These are phyloP conservation scores for Oenanthe oenanthe DNA, from an alignment of 2,113 vertebrate genomes.

Conservation along the genomic window DNA sequence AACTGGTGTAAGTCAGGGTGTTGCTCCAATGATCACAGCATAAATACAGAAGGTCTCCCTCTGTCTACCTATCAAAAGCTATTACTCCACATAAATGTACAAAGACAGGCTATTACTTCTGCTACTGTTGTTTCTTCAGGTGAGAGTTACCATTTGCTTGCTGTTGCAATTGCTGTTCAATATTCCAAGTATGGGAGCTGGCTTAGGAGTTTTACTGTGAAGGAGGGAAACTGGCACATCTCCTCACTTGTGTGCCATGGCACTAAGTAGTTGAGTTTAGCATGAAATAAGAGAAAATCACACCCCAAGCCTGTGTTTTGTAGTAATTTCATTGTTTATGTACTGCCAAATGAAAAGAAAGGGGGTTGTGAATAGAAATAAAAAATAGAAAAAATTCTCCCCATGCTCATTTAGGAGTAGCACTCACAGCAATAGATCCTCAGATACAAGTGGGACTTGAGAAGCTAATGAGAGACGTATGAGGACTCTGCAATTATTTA, in stretches of 20 bases:
- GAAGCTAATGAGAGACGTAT: neutral
- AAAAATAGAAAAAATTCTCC: neutral
- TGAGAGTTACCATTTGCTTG: neutral
- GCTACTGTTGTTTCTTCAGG: neutral
- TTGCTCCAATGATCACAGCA: neutral
- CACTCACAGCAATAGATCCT: neutral
- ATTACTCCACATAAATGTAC: neutral
- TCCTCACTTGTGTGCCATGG: neutral
- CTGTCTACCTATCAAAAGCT: neutral
- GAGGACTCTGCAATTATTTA: neutral
- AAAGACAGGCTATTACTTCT: neutral
- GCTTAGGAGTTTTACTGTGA: neutral
- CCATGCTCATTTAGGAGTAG: neutral
- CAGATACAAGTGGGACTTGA: neutral
- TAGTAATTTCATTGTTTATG: neutral
- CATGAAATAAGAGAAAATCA: constrained; percentile 1
- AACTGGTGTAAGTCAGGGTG: neutral
- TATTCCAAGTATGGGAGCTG: neutral
- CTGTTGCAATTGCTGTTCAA: neutral
- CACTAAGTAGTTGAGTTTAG: neutral
- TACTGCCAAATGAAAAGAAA: neutral
- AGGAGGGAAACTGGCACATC: neutral
- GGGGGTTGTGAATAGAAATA: neutral
- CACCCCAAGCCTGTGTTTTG: neutral
- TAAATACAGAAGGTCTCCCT: neutral